Evolutionary conservation across 2,888 invertebrate genomes (phyloP).

Genomic region (Marronus borbonicus): DNA sequence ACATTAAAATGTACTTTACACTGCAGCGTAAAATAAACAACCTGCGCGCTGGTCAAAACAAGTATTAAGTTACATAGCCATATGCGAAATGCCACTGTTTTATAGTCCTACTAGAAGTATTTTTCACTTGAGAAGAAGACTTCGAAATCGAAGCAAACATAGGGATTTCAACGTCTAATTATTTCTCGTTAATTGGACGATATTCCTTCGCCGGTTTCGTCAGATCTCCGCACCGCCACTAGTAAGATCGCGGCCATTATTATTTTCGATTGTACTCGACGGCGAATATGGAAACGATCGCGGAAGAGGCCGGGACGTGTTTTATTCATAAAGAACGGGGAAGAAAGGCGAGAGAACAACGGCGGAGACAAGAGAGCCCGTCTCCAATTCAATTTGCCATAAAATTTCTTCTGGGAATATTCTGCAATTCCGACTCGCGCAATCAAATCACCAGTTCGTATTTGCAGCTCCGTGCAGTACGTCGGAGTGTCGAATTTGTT

Average conservation of each 20-base stretch:
- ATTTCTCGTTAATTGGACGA: conserved; percentile 31
- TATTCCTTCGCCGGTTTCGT: neutral
- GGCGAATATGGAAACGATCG: conserved; percentile 37
- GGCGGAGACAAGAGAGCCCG: conserved; percentile 19
- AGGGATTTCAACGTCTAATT: neutral
- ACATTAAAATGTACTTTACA: no score
- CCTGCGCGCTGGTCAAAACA: no score
- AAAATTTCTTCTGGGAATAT: conserved; percentile 49
- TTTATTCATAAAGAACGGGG: conserved; percentile 29
- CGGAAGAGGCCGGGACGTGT: neutral
- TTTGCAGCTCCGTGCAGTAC: neutral
- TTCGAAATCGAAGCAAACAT: no score
- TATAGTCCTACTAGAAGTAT: no score
- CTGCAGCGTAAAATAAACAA: no score
- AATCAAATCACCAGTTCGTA: conserved; percentile 38
- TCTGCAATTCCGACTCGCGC: conserved; percentile 36
- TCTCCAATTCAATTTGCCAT: conserved; percentile 51
- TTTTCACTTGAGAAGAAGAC: no score
- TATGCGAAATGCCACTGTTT: no score
- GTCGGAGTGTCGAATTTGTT: conserved; percentile 30
- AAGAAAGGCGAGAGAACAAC: conserved; percentile 2
- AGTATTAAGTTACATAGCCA: no score
- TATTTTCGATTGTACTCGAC: neutral
- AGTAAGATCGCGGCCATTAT: conserved; percentile 20
- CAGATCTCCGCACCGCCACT: neutral